Evolutionary conservation across 2,797 vertebrate species (phyloP).

Genomic region (Fistularia tabacaria): DNA sequence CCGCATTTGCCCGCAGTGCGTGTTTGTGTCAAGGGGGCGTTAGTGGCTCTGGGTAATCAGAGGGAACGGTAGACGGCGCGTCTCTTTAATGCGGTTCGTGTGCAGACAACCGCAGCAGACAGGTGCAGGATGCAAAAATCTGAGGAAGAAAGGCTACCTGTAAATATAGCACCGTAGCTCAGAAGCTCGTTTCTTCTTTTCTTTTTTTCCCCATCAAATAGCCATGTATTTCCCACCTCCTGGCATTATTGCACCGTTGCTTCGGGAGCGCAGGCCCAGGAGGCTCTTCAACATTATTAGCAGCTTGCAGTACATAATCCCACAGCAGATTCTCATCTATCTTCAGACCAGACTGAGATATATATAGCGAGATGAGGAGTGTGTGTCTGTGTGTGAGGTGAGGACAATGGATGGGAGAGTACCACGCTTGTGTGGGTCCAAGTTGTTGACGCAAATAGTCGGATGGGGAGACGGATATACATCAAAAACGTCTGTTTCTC

Average conservation of each 20-base stretch:
- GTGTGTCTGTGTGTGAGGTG: neutral
- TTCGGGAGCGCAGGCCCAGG: slow-evolving; percentile 69
- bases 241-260: slow-evolving; percentile 80
- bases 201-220: slow-evolving; percentile 69
- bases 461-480: slow-evolving; percentile 18
- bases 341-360: slow-evolving; percentile 64
- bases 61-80: slow-evolving; percentile 59
- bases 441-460: slow-evolving; percentile 32
- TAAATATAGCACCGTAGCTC: slow-evolving; percentile 74
- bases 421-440: slow-evolving; percentile 19
- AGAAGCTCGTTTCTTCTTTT: slow-evolving; percentile 40
- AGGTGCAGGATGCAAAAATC: slow-evolving; percentile 38
- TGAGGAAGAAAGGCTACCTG: slow-evolving; percentile 56
- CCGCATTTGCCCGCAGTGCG: slow-evolving; percentile 22
- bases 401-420: slow-evolving; percentile 5
- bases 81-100: slow-evolving; percentile 49
- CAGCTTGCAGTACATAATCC: slow-evolving; percentile 75
- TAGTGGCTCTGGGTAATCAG: slow-evolving; percentile 53
- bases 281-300: slow-evolving; percentile 80
- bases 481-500: slow-evolving; percentile 33
- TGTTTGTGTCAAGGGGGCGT: slow-evolving; percentile 47
- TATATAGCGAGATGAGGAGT: slow-evolving; percentile 43
- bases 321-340: slow-evolving; percentile 65
- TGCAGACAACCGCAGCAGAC: slow-evolving; percentile 43
- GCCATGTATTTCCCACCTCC: slow-evolving; percentile 68